Evolutionary conservation across 35 echinoderm and acorn worm genomes (phyloP), one percentile per base, ranked within the genome.

Genomic region (Apostichopus parvimensis): DNA sequence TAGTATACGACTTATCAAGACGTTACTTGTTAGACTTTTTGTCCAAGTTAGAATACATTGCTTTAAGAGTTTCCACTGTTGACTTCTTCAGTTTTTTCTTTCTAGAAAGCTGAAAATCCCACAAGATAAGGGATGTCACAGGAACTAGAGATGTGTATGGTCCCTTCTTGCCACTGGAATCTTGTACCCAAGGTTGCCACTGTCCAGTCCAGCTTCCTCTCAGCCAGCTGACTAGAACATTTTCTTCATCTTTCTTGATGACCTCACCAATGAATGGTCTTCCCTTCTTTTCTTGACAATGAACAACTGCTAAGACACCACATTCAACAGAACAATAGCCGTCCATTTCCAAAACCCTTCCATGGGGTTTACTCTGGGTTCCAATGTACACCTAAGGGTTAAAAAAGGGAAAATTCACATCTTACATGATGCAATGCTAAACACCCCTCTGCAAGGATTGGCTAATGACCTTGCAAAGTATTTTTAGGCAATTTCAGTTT

Each of bases 201-300:
- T 15, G 79, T 82, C 79, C 79, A 56, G 79, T 11, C 52, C 56
- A 82, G 56, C 79, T 82, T 13, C 79, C 79, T 54, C 79, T 82
- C 79, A 82, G 54, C 79, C 79, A 82, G 6, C 34, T 20, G 2
- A 82, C 53, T 9, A 56, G 20, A 82, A 82, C 53, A 56, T 55
- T 54, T 53, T 82, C 79, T 82, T 17, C 79, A 82, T 56, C 53
- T 57, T 82, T 54, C 52, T 82, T 82, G 2, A 82, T 53, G 52
- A 82, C 79, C 52, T 56, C 56, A 5, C 79, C 79, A 56, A 82
- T 82, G 20, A 82, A 82, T 12, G 79, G 79, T 82, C 79, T 82
- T 13, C 79, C 52, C 15, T 82, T 17, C 15, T 82, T 34, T 6
- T 82, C 79, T 56, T 82, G 54, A 7, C 21, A 55, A 28, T 82